Base-by-base conservation (phyloP, 2,888 invertebrate species). In the Imbricaverruca yamaguchii region DNA sequence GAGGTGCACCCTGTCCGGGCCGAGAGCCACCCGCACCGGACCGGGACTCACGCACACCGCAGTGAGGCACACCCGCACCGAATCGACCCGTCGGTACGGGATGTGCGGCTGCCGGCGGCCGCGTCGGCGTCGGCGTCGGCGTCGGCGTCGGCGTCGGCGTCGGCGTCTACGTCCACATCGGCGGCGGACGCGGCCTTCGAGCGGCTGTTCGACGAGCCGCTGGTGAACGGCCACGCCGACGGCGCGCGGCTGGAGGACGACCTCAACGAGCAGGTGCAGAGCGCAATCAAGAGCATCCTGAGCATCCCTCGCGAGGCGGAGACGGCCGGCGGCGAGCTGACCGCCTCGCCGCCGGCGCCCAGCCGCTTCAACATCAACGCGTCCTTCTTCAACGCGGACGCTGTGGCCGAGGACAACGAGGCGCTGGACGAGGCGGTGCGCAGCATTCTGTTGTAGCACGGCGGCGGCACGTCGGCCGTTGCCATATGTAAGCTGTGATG, bases 261-360 rank as follows among this genome's bases (percentile, higher is more conserved):
- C 69, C 84, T 84, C 4, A 85, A 84, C 83, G 83, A 84, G 69
- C 85, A 85, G 83, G 84, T 85, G 55, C 85, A 85, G 80, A 84
- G 84, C 21, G 85, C 85, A n/a, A 83, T 85, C 53, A 85, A 85
- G 81, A 85, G 84, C 25, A 85, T 85, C 53, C 84, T 84, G 63
- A 84, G 83, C 74, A n/a, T 74, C 23, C 74, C 74, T 53, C 74
- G 74, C 18, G 18, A 65, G 65, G 23, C 15, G 23, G 18, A n/a
- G 18, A 21, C 15, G 74, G 53, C 53, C 74, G 53, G 7, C 65
- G 23, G 4, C 9, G 23, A 18, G 74, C 39, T 9, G 53, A 3
- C 74, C 59, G 59, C 11, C 7, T 25, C 74, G 53, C 74, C 53
- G 53, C 74, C 74, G 39, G 39, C 18, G 21, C 74, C 74, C 53